These are phyloP conservation scores for Rhogogaster chlorosoma DNA, from an alignment of 2,888 invertebrate species.

Conservation along the genomic window DNA sequence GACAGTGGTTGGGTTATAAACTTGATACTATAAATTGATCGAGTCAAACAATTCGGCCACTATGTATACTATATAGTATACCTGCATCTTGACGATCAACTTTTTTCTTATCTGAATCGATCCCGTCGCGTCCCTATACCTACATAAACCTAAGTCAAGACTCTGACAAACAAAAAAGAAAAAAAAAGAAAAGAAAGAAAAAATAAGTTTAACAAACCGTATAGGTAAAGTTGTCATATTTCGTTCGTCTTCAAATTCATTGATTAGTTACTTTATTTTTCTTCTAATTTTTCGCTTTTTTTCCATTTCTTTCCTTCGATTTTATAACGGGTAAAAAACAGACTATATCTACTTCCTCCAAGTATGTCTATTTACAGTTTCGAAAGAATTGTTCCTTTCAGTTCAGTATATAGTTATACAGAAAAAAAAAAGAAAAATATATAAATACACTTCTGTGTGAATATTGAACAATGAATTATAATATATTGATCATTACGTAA, in stretches of 20 bases:
- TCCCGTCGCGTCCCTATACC: not conserved
- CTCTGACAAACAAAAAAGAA: not conserved
- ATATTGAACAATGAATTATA: not conserved
- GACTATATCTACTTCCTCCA: not conserved
- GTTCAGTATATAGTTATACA: not conserved
- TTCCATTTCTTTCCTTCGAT: not conserved
- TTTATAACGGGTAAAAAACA: not conserved
- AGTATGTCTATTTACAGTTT: not conserved
- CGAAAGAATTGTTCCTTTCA: not conserved
- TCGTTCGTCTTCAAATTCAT: not conserved
- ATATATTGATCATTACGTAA: not conserved
- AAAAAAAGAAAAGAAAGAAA: too few species aligned
- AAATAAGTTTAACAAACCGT: not conserved
- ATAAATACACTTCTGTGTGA: not conserved
- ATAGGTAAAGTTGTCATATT: not conserved
- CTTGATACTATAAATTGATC: constrained; percentile 45
- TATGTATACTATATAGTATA: not conserved
- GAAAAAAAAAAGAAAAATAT: not conserved
- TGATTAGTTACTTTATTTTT: not conserved
- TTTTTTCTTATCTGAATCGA: constrained; percentile 38
- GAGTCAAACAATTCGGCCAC: constrained; percentile 38
- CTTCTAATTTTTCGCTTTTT: not conserved
- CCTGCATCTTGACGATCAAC: constrained; percentile 5
- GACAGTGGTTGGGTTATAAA: constrained; percentile 34
- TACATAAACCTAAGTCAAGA: not conserved